These are phyloP conservation scores for Phyllotis vaccarum DNA, from an alignment of 2,797 vertebrate species.

Conservation along the genomic window DNA sequence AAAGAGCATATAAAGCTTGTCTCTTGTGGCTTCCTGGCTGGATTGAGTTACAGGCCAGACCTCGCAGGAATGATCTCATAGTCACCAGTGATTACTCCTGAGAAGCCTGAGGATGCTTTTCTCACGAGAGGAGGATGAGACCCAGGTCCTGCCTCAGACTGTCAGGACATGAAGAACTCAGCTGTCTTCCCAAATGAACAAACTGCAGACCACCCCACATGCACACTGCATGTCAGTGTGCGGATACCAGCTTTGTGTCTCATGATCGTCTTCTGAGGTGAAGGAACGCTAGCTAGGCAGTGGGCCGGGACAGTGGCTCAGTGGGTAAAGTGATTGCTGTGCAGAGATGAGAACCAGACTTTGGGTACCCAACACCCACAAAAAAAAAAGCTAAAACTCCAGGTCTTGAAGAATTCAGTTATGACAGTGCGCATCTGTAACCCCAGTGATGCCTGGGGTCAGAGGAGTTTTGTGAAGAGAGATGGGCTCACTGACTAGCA, in stretches of 20 bases:
- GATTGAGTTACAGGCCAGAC: background rate
- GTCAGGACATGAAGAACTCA: background rate
- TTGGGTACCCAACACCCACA: background rate
- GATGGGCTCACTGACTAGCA: background rate
- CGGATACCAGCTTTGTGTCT: background rate
- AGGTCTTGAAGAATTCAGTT: background rate
- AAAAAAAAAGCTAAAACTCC: background rate
- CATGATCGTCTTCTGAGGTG: background rate
- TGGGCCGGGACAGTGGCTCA: background rate
- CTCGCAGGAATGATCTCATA: background rate
- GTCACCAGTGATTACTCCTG: background rate
- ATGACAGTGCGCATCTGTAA: background rate
- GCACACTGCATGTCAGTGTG: background rate
- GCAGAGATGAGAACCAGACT: background rate
- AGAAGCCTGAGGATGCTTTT: background rate
- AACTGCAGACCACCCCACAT: background rate
- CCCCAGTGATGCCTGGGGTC: background rate
- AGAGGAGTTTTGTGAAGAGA: background rate
- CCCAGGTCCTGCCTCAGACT: background rate
- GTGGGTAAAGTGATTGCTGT: background rate
- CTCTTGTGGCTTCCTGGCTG: background rate
- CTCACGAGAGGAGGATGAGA: too few species aligned
- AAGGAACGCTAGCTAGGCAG: background rate
- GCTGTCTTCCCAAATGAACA: background rate
- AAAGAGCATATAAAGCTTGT: background rate